Base-by-base conservation (phyloP, 2,888 invertebrate species). In the Sycophila texana region DNA sequence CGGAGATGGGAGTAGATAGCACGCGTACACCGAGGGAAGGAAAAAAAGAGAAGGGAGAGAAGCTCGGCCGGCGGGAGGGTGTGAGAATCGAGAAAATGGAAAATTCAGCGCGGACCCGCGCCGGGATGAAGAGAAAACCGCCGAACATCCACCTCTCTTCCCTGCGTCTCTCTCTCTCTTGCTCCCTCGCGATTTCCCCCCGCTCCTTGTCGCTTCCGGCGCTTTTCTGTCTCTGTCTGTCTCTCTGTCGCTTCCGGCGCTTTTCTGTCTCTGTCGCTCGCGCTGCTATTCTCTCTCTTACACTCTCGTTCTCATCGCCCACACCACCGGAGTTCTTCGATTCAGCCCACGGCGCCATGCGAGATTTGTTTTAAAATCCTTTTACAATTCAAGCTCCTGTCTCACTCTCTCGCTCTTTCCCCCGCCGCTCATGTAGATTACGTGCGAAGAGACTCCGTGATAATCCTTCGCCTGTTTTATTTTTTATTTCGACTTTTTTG, bases 361-460 rank as follows among this genome's bases (percentile, higher is more conserved):
- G 88, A 89, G 89, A 89, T 89, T 89, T 90, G 89, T 90, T 90
- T 89, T 88, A 87, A 89, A 90, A 89, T 89, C 89, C 90, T 89
- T 90, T 89, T 88, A 89, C 89, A 88, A 88, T 89, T 89, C 88
- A 80, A 80, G 76, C 82, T 81, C 71, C 71, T 66, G 55, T 74
- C 67, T 49, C 49, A 26, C 53, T 61, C 61, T 49, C 74, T 70
- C 63, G 79, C 74, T 65, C 74, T 75, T 80, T 83, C 77, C 76
- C 65, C 66, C 55, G 60, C 79, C 82, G 80, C 78, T 83, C 86
- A 83, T 86, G 87, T 86, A 88, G 85, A 87, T 87, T 86, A 85
- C 86, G 86, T 85, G 88, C 82, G 82, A 86, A 88, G 84, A 86
- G 85, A 83, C 83, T 84, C 82, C 73, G 78, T 77, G 83, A 83